These are phyloP conservation scores for Drosophila hydei DNA, from an alignment of 1,140 invertebrate species.

Conservation along the genomic window DNA sequence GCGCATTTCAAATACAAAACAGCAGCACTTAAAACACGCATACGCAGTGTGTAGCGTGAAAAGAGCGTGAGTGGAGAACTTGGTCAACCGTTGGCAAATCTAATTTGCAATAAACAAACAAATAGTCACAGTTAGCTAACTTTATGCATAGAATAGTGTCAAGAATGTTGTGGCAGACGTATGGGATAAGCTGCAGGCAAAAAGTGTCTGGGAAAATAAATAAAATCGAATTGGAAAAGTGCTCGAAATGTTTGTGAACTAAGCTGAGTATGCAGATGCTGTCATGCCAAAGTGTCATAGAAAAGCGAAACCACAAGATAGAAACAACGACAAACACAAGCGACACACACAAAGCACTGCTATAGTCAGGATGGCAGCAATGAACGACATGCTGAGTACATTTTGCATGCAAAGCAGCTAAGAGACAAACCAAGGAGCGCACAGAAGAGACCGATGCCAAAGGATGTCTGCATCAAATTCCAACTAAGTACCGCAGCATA, in stretches of 20 bases:
- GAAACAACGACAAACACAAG: constrained; percentile 5
- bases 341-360: constrained; percentile 2
- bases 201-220: constrained; percentile 39
- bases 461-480: not conserved
- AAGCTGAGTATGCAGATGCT: constrained; percentile 44
- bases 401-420: constrained; percentile 23
- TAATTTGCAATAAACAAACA: constrained; percentile 40
- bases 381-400: constrained; percentile 10
- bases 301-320: constrained; percentile 21
- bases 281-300: constrained; percentile 37
- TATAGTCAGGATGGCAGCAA: constrained; percentile 9
- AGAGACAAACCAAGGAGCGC: not conserved
- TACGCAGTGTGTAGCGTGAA: not conserved
- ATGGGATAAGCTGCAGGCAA: not conserved
- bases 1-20: not conserved
- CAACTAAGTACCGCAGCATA: constrained; percentile 7
- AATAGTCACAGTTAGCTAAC: constrained; percentile 15
- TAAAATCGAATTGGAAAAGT: constrained; percentile 53
- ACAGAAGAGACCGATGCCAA: not conserved
- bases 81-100: constrained; percentile 16
- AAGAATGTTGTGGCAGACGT: constrained; percentile 8
- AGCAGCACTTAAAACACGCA: not conserved
- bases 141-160: constrained; percentile 29
- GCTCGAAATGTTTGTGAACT: constrained; percentile 41
- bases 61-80: not conserved